Evolutionary conservation across 2,888 invertebrate species (phyloP), one percentile per base, ranked within the genome.

Genomic region (Mesopsocus fuscifrons): DNA sequence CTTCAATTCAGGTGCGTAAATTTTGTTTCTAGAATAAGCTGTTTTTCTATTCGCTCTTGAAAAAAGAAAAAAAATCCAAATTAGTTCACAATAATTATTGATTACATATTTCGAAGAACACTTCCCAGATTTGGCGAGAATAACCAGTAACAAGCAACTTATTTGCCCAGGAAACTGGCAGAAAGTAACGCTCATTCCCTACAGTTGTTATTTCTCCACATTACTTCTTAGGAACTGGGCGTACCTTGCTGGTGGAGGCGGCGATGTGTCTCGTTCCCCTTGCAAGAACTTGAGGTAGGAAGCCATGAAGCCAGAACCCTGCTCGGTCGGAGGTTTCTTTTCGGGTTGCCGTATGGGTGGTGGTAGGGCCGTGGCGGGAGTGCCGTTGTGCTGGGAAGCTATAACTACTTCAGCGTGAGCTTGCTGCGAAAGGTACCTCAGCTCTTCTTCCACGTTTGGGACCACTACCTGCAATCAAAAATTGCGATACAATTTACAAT

Each of bases 371-470:
- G 15, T 55, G 54, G 44, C 54, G 56, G 42, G 57, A 49, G 50
- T 56, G 50, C 46, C 53, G 46, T 55, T 56, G 32, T 58, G 63
- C 50, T 57, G 62, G 51, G 45, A 41, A 16, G 45, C 21, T 41
- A 58, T 57, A n/a, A 52, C 52, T 2, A 54, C 51, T 34, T 34
- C 17, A 13, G 38, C 34, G n/a, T 22, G 44, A 34, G 48, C 31
- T 43, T 49, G 42, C 65, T 73, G 72, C 54, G 75, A 72, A 60
- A 84, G 68, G 64, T 82, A 83, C 61, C 78, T 78, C 57, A 85
- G 68, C 65, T 85, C 85, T 65, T 85, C 83, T 63, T 84, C 84
- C 60, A 85, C 83, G 65, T 84, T 82, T 53, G 84, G 84, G 56
- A 84, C 83, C 55, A 84, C 80, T 54, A 84, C 83, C 26, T 26